Evolutionary conservation across 2,797 vertebrate species (phyloP), one percentile per base, ranked within the genome.

Genomic region (Nannoperca obscura): DNA sequence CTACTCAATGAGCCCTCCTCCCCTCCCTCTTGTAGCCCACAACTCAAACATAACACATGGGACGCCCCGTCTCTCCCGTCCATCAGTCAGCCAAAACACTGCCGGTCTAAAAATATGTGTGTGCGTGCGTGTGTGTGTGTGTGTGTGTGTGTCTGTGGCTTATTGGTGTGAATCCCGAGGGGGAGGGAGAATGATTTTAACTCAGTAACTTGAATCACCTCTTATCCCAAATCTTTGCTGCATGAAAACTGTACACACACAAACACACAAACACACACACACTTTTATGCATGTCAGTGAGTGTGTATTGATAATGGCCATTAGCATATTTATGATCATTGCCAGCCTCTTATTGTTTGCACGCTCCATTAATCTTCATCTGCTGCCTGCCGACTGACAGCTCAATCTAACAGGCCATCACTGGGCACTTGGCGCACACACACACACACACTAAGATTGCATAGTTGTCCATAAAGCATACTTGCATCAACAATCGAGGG

Each of bases 291-390:
- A 83, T 84, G 89, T 91, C 85, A 79, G 76, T 65, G 87, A 90
- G 83, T 93, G 89, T 94, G 93, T 96, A 95, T 96, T 95, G 94
- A 95, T 99, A 99, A 98, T 96, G 93, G 82, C 90, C 95, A 99
- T 98, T 99, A 98, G 97, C 98, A 99, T 99, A 99, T 99, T 99
- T 97, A 99, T 99, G 96, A 97, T 98, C 96, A 97, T 96, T 96
- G 96, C 96, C 95, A 97, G 96, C 95, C 95, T 96, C 97, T 98
- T 98, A 99, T 99, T 99, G 97, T 98, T 97, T 95, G 90, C 92
- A 82, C 86, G 93, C 96, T 95, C 97, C 97, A 99, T 99, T 99
- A 98, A 99, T 99, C 98, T 98, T 99, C 97, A 96, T 98, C 97
- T 94, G 95, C 95, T 96, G 96, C 97, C 95, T 95, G 92, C 91